phyloP scores from a whole-genome alignment of 2,797 vertebrate genomes.

The Benthosema pterotum region DNA sequence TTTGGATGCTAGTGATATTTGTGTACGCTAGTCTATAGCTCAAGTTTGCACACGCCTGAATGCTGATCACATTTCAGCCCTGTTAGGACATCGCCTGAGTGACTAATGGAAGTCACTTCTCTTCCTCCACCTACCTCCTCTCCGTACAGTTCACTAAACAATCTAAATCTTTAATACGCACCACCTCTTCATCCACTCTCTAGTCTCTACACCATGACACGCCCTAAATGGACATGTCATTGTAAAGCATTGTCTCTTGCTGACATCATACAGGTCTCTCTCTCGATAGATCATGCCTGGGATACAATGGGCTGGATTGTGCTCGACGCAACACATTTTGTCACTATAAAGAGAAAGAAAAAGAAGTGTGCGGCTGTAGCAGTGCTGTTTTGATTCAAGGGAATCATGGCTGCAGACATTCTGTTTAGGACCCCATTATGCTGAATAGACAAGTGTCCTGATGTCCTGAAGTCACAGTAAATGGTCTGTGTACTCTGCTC shows the following conservation, averaged over 20 bases:
- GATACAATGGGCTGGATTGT: slow-evolving; percentile 68
- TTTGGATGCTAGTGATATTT: slow-evolving; percentile 17
- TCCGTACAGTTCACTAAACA: slow-evolving; percentile 44
- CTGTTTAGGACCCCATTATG: background rate
- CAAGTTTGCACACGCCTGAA: slow-evolving; percentile 31
- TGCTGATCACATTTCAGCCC: slow-evolving; percentile 70
- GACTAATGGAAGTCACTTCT: slow-evolving; percentile 65
- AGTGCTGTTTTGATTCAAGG: slow-evolving; percentile 21
- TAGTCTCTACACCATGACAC: slow-evolving; percentile 14
- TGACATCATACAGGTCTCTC: slow-evolving; percentile 36
- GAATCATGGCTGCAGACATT: slow-evolving; percentile 37
- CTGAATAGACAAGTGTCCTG: slow-evolving; percentile 9
- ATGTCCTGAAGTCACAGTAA: no score
- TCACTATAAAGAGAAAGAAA: slow-evolving; percentile 13
- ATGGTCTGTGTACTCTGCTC: no score
- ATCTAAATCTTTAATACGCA: slow-evolving; percentile 72
- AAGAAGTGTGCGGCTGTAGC: slow-evolving; percentile 44
- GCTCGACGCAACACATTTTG: slow-evolving; percentile 34
- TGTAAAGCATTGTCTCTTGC: slow-evolving; percentile 60
- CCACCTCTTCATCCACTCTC: slow-evolving; percentile 35
- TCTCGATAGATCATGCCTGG: slow-evolving; percentile 41
- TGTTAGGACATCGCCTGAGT: slow-evolving; percentile 61
- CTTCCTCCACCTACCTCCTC: slow-evolving; percentile 30
- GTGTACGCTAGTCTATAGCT: slow-evolving; percentile 18
- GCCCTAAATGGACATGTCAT: slow-evolving; percentile 57